phyloP scores from a whole-genome alignment of 2,113 vertebrate species.

The Brachionichthys hirsutus region DNA sequence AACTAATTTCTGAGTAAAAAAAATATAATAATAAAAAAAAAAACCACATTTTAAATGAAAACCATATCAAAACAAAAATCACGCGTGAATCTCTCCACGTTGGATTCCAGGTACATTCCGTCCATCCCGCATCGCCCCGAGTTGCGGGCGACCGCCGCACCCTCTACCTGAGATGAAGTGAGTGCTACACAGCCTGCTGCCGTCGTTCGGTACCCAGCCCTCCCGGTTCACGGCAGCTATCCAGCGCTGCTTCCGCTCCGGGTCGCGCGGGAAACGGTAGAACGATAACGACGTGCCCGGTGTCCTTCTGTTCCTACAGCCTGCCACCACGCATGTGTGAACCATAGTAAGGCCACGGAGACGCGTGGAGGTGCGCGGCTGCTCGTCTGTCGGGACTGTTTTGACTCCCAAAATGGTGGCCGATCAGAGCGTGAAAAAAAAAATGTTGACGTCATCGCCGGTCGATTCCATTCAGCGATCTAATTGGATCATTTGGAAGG shows the following conservation, averaged over 20 bases:
- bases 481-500: conserved; percentile 36
- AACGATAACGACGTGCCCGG: conserved; percentile 73
- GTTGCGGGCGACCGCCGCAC: no score
- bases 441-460: conserved; percentile 9
- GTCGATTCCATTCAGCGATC: background rate
- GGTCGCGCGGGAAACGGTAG: conserved; percentile 78
- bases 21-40: no score
- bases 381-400: conserved; percentile 13
- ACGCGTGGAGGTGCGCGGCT: conserved; percentile 33
- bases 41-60: no score
- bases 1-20: no score
- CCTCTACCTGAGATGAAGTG: conserved; percentile 77
- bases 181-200: conserved; percentile 76
- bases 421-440: conserved; percentile 10
- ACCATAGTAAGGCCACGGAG: conserved; percentile 70
- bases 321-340: conserved; percentile 78
- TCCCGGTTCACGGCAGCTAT: conserved; percentile 76
- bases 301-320: conserved; percentile 77
- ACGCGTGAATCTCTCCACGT: no score
- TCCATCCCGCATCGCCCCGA: no score
- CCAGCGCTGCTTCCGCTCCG: conserved; percentile 78
- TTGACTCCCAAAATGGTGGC: conserved; percentile 82
- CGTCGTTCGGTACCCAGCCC: conserved; percentile 78
- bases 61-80: no score
- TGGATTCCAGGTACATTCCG: no score